Percentiles rank a stretch among this genome's conserved stretches.
Conservation (phyloP, 2,888 invertebrate species). For the Limnephilus rhombicus region DNA sequence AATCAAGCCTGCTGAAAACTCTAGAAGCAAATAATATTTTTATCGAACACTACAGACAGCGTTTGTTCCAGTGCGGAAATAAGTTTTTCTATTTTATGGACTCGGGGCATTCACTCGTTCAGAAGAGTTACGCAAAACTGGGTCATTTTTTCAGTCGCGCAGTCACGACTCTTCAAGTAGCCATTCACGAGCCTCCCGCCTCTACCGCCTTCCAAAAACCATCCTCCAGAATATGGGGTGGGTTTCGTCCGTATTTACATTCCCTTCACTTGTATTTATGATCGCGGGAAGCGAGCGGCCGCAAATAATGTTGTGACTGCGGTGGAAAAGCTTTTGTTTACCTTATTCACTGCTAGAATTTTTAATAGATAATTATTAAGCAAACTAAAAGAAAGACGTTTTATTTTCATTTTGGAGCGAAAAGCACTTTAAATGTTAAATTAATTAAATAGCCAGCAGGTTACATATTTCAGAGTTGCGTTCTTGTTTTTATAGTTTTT, state of each 20-base stretch:
- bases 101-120: not conserved
- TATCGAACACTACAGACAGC: not conserved
- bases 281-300: constrained; percentile 23
- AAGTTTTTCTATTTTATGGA: not conserved
- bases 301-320: constrained; percentile 3
- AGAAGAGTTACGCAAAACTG: not conserved
- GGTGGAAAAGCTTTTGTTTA: constrained; percentile 1
- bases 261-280: constrained; percentile 36
- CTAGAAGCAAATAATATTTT: not conserved
- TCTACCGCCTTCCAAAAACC: not conserved
- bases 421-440: not conserved
- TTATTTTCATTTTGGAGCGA: not conserved
- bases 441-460: not conserved
- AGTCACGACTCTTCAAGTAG: constrained; percentile 13
- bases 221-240: not conserved
- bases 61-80: not conserved
- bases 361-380: not conserved
- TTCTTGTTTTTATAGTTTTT: not conserved
- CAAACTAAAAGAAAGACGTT: not conserved
- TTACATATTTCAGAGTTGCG: not conserved
- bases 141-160: not conserved
- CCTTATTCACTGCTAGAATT: not conserved
- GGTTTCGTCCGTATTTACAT: constrained; percentile 36
- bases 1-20: not conserved
- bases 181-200: not conserved